Conservation (phyloP, 1,140 invertebrate species). For the Sitobion miscanthi region DNA sequence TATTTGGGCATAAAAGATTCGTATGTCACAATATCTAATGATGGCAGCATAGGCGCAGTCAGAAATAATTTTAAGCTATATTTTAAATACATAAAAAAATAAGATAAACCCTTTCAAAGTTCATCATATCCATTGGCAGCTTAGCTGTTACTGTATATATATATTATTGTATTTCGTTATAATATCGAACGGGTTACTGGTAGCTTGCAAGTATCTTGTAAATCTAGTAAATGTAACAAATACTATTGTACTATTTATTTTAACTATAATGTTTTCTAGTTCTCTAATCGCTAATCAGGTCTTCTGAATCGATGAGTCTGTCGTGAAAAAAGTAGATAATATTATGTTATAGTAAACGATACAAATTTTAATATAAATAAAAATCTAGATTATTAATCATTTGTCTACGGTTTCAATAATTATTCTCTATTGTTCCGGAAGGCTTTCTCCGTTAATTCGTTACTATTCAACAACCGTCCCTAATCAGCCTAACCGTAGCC, state of each 20-base stretch:
- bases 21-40: too few relatives aligned
- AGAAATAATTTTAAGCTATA: too few relatives aligned
- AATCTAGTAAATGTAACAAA: background rate
- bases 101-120: background rate
- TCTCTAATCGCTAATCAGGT: background rate
- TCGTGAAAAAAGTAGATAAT: background rate
- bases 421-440: conserved; percentile 28
- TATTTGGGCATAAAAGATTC: too few relatives aligned
- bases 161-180: background rate
- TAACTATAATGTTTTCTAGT: background rate
- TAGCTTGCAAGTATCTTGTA: background rate
- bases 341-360: background rate
- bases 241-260: background rate
- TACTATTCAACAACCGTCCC: conserved; percentile 48
- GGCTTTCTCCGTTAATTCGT: conserved; percentile 47
- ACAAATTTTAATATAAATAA: background rate
- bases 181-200: too few relatives aligned
- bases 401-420: conserved; percentile 19
- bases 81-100: background rate
- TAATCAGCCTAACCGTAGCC: conserved; percentile 15
- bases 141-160: background rate
- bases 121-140: background rate
- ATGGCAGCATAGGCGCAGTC: too few relatives aligned
- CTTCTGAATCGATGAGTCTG: background rate
- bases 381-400: conserved; percentile 3